Evolutionary conservation across 1,140 invertebrate species (phyloP).

Genomic region (Calliopsis andreniformis): DNA sequence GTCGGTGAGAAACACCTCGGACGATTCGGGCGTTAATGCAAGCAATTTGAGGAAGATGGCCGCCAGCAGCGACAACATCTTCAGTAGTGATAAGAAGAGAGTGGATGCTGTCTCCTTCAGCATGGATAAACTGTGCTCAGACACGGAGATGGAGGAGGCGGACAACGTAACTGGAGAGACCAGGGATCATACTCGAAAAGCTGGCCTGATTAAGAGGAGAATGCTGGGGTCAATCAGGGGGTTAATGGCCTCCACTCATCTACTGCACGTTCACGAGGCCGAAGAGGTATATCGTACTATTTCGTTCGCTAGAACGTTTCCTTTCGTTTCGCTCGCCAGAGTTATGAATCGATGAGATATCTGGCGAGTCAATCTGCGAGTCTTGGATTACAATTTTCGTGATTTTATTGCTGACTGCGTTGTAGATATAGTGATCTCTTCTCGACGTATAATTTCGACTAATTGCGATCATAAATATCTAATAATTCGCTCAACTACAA

Average conservation of each 20-base stretch:
- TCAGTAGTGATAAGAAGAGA: slow-evolving; percentile 40
- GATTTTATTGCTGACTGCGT: no score
- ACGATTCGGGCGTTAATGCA: not conserved
- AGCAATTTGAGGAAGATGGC: slow-evolving; percentile 6
- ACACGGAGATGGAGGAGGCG: slow-evolving; percentile 56
- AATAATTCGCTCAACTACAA: no score
- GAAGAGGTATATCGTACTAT: slow-evolving; percentile 72
- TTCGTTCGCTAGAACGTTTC: not conserved
- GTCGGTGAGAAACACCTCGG: not conserved
- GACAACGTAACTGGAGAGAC: slow-evolving; percentile 5
- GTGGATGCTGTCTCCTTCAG: slow-evolving; percentile 69
- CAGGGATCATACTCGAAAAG: slow-evolving; percentile 62
- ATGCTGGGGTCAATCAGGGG: slow-evolving; percentile 79
- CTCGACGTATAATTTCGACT: no score
- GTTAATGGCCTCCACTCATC: slow-evolving; percentile 77
- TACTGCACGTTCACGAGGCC: slow-evolving; percentile 72
- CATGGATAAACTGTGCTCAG: slow-evolving; percentile 68
- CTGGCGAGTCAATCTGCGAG: no score
- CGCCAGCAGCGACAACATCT: slow-evolving; percentile 66
- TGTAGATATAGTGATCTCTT: no score
- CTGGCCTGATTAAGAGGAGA: slow-evolving; percentile 74
- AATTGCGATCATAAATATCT: no score
- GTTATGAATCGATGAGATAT: no score
- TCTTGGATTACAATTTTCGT: no score
- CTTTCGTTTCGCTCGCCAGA: not conserved